phyloP scores from a whole-genome alignment of 2,113 vertebrate genomes.

The Gorsachius goisagi region DNA sequence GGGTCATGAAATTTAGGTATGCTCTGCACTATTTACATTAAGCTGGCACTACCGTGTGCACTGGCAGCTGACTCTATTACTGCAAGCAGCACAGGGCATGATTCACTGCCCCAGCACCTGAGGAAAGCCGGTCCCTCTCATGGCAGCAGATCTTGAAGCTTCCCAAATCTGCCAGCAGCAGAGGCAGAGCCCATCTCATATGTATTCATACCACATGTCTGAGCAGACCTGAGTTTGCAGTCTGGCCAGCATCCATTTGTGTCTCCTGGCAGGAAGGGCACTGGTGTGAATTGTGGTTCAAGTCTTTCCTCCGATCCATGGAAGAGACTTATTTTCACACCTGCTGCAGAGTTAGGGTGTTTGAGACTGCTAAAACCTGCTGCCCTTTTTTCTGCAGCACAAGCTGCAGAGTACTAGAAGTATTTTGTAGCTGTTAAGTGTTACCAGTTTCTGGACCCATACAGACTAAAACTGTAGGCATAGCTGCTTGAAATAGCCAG shows the following conservation, averaged over 20 bases:
- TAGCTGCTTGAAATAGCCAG: neutral
- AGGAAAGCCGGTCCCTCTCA: neutral
- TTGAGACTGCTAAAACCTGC: neutral
- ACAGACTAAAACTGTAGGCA: neutral
- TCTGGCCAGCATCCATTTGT: neutral
- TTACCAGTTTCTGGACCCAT: neutral
- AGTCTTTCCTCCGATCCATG: neutral
- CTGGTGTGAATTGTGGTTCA: neutral
- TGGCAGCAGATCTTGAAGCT: neutral
- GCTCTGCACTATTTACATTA: neutral
- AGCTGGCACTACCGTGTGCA: accelerated
- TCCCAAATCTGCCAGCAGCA: neutral
- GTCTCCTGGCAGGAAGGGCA: neutral
- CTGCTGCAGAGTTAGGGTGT: neutral
- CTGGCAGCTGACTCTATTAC: neutral
- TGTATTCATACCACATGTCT: neutral
- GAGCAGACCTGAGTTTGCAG: neutral
- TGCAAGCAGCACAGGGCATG: accelerated
- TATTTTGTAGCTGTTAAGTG: neutral
- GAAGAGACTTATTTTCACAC: neutral
- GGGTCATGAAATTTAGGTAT: neutral
- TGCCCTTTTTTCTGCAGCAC: neutral
- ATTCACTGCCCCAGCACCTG: neutral
- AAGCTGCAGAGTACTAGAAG: neutral
- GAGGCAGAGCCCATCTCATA: neutral